Evolutionary conservation across 2,797 vertebrate genomes (phyloP), one percentile per base, ranked within the genome.

Genomic region (Semaprochilodus insignis): DNA sequence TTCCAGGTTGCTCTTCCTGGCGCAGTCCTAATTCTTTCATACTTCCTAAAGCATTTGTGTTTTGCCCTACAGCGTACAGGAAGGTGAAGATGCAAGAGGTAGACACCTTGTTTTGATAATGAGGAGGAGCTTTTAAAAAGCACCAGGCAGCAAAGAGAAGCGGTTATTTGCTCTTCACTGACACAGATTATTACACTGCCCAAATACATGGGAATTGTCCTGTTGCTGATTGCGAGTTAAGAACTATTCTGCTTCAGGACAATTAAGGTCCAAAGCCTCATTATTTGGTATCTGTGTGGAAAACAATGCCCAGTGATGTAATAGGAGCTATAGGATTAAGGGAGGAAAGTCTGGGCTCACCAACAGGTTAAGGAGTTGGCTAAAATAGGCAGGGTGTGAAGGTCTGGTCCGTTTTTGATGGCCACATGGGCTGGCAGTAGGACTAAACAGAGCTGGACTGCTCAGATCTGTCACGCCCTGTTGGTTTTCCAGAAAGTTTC

Each of bases 401-500:
- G 21, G 57, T 59, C 27, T 54, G 60, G 60, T 4, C 19, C 70
- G 14, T 40, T 51, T 62, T 52, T 62, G 55, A 19, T 62, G 51
- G 69, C 44, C 59, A 31, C 25, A 27, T 40, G 34, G 40, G 48
- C 25, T 31, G 78, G 69, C 74, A 70, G 44, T 44, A 74, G n/a
- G 44, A 80, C 74, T 23, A 67, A 59, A 77, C 52, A 19, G 17
- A 72, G 69, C 55, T 36, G 78, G 67, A 62, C 73, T 81, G 81
- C 72, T 74, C 19, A 71, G 67, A 31, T 63, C 27, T 34, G 31
- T 81, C 78, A 78, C 48, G 16, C 76, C 19, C 17, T 55, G 3
- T 69, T 65, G 70, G 52, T 59, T 60, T 36, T 57, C 13, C 11
- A 71, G 51, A 80, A 82, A 77, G 78, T 81, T 85, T 83, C 86